Evolutionary conservation across 2,797 vertebrate genomes (phyloP).

Genomic region (Thunnus albacares): DNA sequence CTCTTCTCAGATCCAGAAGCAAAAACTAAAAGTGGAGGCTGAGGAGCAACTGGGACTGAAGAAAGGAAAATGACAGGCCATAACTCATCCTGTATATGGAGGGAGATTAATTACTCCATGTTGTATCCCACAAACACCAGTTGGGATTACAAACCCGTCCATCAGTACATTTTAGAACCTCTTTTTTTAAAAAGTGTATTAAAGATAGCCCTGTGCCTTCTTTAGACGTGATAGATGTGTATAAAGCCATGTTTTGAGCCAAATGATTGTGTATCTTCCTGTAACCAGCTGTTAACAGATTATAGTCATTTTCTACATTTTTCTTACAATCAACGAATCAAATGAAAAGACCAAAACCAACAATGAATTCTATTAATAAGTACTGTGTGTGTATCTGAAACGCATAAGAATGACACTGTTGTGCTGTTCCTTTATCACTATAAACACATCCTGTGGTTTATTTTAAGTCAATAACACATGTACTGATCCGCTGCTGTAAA

Average conservation of each 20-base stretch:
- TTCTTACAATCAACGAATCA: background rate
- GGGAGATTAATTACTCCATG: background rate
- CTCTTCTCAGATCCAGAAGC: constrained; percentile 91
- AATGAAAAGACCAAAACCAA: background rate
- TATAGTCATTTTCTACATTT: background rate
- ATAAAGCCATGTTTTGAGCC: background rate
- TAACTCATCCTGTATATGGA: background rate
- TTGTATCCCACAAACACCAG: background rate
- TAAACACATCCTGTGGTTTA: background rate
- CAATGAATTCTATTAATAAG: background rate
- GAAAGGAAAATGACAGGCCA: constrained; percentile 32
- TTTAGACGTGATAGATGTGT: background rate
- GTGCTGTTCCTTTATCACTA: background rate
- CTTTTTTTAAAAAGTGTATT: no score
- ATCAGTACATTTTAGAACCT: background rate
- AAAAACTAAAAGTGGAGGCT: constrained; percentile 85
- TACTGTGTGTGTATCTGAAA: background rate
- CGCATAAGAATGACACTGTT: background rate
- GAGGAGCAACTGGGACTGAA: constrained; percentile 86
- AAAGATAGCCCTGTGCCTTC: background rate
- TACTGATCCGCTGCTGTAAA: no score
- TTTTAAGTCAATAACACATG: no score
- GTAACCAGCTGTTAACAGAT: background rate
- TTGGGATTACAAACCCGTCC: background rate
- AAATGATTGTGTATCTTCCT: background rate